A percentile compares a stretch with the other conserved stretches of the same genome.
Evolutionary conservation across 2,113 vertebrate genomes (phyloP).

Genomic region (Cyrtonyx montezumae): DNA sequence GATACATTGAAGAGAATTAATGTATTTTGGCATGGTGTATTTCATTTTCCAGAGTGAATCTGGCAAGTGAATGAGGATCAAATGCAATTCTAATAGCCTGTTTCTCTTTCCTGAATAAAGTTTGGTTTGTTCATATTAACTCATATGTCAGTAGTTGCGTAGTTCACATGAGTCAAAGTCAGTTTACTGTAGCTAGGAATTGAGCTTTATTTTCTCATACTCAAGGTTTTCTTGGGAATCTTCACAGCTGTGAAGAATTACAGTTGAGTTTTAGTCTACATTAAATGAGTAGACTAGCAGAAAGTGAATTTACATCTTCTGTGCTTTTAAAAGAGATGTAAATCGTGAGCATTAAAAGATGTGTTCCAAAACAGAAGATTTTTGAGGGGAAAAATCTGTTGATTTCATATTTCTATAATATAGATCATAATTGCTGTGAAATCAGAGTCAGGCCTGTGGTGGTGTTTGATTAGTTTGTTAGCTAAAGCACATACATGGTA

Average conservation of each 20-base stretch:
- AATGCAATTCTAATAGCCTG: constrained; percentile 56
- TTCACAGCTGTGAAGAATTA: not conserved
- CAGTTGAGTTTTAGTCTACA: not conserved
- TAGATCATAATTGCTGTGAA: not conserved
- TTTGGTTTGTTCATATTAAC: constrained; percentile 52
- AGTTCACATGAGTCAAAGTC: constrained; percentile 34
- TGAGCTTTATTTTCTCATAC: constrained; percentile 26
- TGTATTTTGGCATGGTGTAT: constrained; percentile 66
- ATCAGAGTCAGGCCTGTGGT: not conserved
- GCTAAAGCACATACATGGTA: not conserved
- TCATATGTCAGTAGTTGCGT: constrained; percentile 39
- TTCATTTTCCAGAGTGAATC: constrained; percentile 63
- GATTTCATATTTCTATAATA: not conserved
- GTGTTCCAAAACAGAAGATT: not conserved
- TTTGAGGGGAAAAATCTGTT: not conserved
- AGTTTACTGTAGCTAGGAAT: constrained; percentile 23
- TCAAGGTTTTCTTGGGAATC: not conserved
- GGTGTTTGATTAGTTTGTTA: not conserved
- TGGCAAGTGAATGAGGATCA: constrained; percentile 55
- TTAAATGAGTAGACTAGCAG: not conserved
- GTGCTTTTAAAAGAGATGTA: not conserved
- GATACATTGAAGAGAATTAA: constrained; percentile 54
- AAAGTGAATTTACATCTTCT: not conserved
- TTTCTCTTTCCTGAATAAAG: constrained; percentile 66
- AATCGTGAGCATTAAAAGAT: not conserved